Percentiles rank a stretch among this genome's conserved stretches.
phyloP scores from a whole-genome alignment of 2,797 vertebrate genomes.

The Nyctibius grandis region DNA sequence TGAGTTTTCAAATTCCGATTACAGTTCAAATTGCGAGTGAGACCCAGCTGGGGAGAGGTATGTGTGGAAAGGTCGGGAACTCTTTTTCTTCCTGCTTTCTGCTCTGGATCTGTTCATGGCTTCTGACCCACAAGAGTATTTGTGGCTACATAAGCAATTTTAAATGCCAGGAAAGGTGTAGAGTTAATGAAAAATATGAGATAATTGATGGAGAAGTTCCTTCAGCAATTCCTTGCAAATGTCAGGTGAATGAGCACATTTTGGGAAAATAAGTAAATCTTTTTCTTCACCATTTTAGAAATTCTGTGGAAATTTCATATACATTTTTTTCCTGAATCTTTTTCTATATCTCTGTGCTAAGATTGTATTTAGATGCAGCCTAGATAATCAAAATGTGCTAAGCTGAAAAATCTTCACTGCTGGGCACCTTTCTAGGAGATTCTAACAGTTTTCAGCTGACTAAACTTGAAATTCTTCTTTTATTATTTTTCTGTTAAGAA shows the following conservation, averaged over 20 bases:
- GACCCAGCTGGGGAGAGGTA: not conserved
- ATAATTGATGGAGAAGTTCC: not conserved
- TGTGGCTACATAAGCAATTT: not conserved
- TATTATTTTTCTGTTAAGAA: not conserved
- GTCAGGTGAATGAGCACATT: not conserved
- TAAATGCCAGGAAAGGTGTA: not conserved
- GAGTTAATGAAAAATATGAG: not conserved
- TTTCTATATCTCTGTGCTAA: not conserved
- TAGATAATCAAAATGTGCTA: not conserved
- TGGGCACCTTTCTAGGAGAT: not conserved
- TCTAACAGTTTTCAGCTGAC: not conserved
- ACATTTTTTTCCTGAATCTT: not conserved
- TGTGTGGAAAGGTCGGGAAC: not conserved
- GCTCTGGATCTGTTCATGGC: not conserved
- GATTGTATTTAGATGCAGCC: not conserved
- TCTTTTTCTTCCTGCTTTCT: not conserved
- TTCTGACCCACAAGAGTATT: not conserved
- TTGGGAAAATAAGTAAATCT: not conserved
- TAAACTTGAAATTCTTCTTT: not conserved
- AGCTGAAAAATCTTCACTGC: not conserved
- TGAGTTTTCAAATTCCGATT: not conserved
- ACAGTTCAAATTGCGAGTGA: not conserved
- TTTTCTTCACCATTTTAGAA: not conserved
- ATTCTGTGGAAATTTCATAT: not conserved
- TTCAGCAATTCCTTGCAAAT: not conserved